Conservation (phyloP, 2,888 invertebrate species). For the Podotricha telesiphe region DNA sequence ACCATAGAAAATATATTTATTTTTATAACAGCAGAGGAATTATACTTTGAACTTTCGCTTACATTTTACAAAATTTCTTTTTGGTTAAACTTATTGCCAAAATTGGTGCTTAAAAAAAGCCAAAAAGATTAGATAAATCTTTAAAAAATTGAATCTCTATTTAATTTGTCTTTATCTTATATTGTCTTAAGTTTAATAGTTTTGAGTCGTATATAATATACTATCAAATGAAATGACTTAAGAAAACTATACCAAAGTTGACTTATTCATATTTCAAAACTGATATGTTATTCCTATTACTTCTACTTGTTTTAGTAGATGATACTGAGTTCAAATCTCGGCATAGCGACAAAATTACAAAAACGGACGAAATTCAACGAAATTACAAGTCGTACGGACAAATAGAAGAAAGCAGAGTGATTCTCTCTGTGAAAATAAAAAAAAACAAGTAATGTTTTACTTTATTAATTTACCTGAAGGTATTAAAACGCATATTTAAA, state of each 20-base stretch:
- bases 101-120: constrained; percentile 63
- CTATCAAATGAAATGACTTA: no score
- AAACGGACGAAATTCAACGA: no score
- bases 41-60: constrained; percentile 27
- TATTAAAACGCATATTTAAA: no score
- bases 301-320: no score
- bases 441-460: no score
- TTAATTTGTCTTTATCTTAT: constrained; percentile 21
- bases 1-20: constrained; percentile 18
- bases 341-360: no score
- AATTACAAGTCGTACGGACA: no score
- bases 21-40: constrained; percentile 47
- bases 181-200: constrained; percentile 3
- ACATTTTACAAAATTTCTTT: constrained; percentile 16
- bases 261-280: background rate
- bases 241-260: background rate
- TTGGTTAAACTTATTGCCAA: constrained; percentile 54
- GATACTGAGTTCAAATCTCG: no score
- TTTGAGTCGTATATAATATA: constrained; percentile 27
- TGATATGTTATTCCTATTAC: background rate
- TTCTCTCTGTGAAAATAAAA: no score
- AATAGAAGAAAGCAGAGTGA: no score
- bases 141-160: constrained; percentile 36
- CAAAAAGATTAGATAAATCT: constrained; percentile 51
- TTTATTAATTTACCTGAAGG: no score